Evolutionary conservation across 2,888 invertebrate species (phyloP), one percentile per base, ranked within the genome.

Genomic region (Limnephilus lunatus): DNA sequence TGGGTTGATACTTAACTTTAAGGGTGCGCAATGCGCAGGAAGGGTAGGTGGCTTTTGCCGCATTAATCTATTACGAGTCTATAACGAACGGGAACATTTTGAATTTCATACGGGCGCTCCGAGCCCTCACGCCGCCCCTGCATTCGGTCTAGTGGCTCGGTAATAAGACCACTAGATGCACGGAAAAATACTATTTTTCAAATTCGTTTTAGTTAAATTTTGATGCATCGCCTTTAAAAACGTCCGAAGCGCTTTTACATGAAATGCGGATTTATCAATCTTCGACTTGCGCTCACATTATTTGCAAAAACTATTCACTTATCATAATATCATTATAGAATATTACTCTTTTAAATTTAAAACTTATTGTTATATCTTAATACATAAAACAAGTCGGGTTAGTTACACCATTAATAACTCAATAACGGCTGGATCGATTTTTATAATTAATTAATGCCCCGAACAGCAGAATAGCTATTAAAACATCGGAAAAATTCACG

Each of bases 21-120:
- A 85, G 85, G 91, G 68, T 88, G 81, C 83, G 89, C 89, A 91
- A 68, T 83, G 91, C 89, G 91, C 82, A 82, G 89, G 89, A 82
- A 31, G 68, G 88, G 88, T 88, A 91, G 82, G 89, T 91, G 81
- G 82, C 80, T 85, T 91, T 91, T 91, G 89, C 91, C 89, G 91
- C 91, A 91, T 91, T 91, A 91, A 91, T 91, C 91, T 91, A 91
- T 91, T 91, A 91, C 91, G 91, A 89, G 68, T 91, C 91, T 89
- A 91, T 91, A 91, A 91, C 91, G 91, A 85, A 80, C 91, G 85
- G 82, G 89, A 82, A 91, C 91, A 89, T 91, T 91, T 87, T 89
- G 91, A 81, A 91, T 91, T 88, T 91, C 91, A 91, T 68, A 53
- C 89, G 81, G 89, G 89, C 89, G 89, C 83, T 89, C 30, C 83